A percentile compares a stretch with the other conserved stretches of the same genome.
Conservation (phyloP, 2,113 vertebrate genomes). For the Seriola rivoliana region DNA sequence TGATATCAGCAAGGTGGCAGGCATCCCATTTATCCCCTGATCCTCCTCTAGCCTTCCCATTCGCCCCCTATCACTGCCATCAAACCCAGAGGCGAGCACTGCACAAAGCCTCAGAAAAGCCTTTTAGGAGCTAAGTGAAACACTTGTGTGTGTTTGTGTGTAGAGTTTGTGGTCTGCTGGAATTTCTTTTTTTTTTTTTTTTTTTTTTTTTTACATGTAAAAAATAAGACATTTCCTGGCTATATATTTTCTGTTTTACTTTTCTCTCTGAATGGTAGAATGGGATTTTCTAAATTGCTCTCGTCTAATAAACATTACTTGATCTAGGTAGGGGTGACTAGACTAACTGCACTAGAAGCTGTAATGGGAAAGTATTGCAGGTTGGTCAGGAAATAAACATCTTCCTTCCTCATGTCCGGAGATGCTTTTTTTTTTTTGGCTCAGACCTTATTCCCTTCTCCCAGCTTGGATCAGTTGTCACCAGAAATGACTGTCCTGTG, state of each 20-base stretch:
- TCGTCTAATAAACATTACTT: neutral
- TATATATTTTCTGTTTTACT: slow-evolving; percentile 11
- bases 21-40: slow-evolving; percentile 67
- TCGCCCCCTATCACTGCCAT: slow-evolving; percentile 71
- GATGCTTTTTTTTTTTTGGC: no score
- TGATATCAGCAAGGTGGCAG: slow-evolving; percentile 72
- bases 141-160: slow-evolving; percentile 41
- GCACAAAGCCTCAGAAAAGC: slow-evolving; percentile 67
- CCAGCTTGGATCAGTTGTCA: neutral
- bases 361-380: neutral
- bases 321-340: neutral
- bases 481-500: neutral
- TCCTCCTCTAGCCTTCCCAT: slow-evolving; percentile 59
- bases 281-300: neutral
- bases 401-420: no score
- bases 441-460: no score
- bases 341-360: neutral
- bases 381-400: neutral
- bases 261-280: slow-evolving; percentile 1
- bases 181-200: neutral
- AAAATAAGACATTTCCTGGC: slow-evolving; percentile 3
- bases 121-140: slow-evolving; percentile 64
- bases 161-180: slow-evolving; percentile 13
- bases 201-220: neutral
- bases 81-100: slow-evolving; percentile 61